phyloP scores from a whole-genome alignment of 1,140 invertebrate genomes.

The Neotoxoptera formosana region DNA sequence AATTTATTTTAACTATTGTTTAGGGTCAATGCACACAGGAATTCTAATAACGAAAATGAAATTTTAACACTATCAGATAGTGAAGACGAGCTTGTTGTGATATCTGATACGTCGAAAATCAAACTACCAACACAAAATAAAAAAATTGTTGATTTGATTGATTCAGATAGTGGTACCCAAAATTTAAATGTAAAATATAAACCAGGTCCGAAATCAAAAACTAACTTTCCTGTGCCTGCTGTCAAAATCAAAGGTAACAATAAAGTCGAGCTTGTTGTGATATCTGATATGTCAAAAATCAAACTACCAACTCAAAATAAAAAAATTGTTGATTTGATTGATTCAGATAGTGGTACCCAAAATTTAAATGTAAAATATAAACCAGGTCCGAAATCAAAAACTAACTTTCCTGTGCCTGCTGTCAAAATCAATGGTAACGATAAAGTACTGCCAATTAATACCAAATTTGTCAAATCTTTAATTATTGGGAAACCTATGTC shows the following conservation, averaged over 20 bases:
- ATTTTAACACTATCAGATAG: not conserved
- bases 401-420: not conserved
- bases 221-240: not conserved
- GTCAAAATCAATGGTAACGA: not conserved
- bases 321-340: not conserved
- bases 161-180: no score
- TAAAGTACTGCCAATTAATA: not conserved
- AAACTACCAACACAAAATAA: not conserved
- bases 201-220: not conserved
- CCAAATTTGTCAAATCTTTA: not conserved
- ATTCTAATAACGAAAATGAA: not conserved
- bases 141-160: no score
- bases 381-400: not conserved
- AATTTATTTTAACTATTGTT: not conserved
- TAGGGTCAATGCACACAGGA: not conserved
- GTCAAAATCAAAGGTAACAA: not conserved
- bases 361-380: not conserved
- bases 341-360: not conserved
- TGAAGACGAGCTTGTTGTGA: not conserved
- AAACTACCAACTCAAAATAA: not conserved
- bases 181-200: not conserved
- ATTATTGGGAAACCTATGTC: not conserved
- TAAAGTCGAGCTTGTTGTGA: not conserved
- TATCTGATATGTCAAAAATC: not conserved
- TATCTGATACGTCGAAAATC: no score